A percentile compares a stretch with the other conserved stretches of the same genome.
Evolutionary conservation across 1,140 invertebrate genomes (phyloP).

Genomic region (Rhyzopertha dominica): DNA sequence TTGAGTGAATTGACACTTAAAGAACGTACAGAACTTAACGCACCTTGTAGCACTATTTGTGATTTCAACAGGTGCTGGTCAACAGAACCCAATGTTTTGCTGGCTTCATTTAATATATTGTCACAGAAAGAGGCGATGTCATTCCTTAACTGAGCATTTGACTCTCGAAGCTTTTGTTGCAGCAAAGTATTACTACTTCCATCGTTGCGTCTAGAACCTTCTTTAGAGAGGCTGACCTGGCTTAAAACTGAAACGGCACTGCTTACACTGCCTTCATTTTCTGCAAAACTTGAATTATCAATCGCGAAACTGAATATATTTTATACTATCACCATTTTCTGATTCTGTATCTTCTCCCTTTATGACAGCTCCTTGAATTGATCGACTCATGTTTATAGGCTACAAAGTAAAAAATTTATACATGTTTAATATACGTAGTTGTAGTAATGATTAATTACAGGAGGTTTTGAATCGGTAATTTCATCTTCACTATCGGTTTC

Average conservation of each 20-base stretch:
- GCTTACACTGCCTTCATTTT: slow-evolving; percentile 27
- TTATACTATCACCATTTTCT: slow-evolving; percentile 27
- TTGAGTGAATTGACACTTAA: slow-evolving; percentile 34
- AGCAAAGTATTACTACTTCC: slow-evolving; percentile 25
- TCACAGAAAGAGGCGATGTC: slow-evolving; percentile 31
- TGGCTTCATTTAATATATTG: slow-evolving; percentile 25
- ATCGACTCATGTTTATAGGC: slow-evolving; percentile 14
- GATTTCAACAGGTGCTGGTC: slow-evolving; percentile 40
- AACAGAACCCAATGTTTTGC: slow-evolving; percentile 29
- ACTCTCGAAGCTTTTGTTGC: slow-evolving; percentile 39
- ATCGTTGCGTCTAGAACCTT: slow-evolving; percentile 5
- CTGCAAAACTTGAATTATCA: slow-evolving; percentile 19
- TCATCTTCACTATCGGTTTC: slow-evolving; percentile 44
- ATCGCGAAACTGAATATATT: neutral
- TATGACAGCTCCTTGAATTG: slow-evolving; percentile 38
- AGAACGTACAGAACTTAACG: slow-evolving; percentile 33
- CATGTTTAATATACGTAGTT: too few relatives aligned
- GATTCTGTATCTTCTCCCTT: slow-evolving; percentile 44
- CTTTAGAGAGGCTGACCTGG: slow-evolving; percentile 7
- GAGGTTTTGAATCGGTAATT: too few relatives aligned
- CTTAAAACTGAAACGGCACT: slow-evolving; percentile 34
- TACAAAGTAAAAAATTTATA: slow-evolving; percentile 3
- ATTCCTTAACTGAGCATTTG: slow-evolving; percentile 24
- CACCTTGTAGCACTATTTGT: slow-evolving; percentile 38
- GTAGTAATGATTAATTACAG: too few relatives aligned